Base-by-base conservation (phyloP, 92 coral and sea anemone species). In the Palythoa grandiflora region DNA sequence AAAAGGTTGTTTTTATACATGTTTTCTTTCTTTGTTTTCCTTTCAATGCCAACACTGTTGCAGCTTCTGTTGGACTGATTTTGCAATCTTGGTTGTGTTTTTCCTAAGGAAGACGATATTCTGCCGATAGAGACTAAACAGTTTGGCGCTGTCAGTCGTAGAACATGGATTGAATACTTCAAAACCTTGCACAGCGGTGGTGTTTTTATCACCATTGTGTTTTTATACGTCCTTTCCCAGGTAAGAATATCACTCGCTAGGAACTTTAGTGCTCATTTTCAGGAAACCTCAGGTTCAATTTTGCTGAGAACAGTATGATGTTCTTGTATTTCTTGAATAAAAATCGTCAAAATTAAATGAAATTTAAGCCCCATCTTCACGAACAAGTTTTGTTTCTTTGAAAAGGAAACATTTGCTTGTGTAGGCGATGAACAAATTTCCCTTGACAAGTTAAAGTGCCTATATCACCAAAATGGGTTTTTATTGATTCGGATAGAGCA, bases 81-180 rank as follows among this genome's bases (percentile, higher is more conserved):
- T 9, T 53, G 60, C 60, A 1, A 28, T 28, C 28, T 28, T 0
- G 28, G 0, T 28, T 28, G 28, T 28, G 28, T 28, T 28, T 28
- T 28, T 28, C 14, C 11, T 53, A 53, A 93, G 96, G 92, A 93
- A 68, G 94, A 93, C 60, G 88, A 93, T 44, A 53, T 91, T 48
- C 83, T 91, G 66, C 96, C 96, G 37, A 87, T 72, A 78, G 96
- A 93, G 50, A 73, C 87, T 38, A 93, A 91, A 65, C 96, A 93
- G 77, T 92, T 88, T 61, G 96, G 96, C 16, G 94, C 96, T 20
- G 96, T 93, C 66, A 89, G 90, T 85, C 9, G 38, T 16, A 68
- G 89, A 52, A 93, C 96, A 14, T 93, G 91, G 61, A 40, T 91
- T 19, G 88, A 90, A 15, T 93, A 93, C 75, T 55, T 93, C 72